A percentile compares a stretch with the other conserved stretches of the same genome.
Evolutionary conservation across 2,888 invertebrate genomes (phyloP).

Genomic region (Nomada goodeniana): DNA sequence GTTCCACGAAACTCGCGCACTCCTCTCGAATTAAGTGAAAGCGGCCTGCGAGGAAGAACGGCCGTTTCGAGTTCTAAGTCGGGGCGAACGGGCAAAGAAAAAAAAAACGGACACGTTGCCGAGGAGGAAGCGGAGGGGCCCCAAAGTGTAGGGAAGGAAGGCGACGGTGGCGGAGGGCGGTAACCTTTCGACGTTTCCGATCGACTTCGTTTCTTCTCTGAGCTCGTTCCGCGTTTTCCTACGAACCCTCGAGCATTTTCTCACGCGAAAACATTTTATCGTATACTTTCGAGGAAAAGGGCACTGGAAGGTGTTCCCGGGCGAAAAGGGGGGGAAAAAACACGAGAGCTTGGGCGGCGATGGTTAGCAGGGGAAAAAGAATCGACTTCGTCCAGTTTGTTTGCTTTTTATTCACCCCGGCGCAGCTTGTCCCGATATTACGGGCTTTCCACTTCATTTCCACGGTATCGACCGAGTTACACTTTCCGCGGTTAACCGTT

Average conservation of each 20-base stretch:
- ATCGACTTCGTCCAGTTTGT: slow-evolving; percentile 51
- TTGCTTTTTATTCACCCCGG: slow-evolving; percentile 38
- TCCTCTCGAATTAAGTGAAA: slow-evolving; percentile 73
- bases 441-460: slow-evolving; percentile 57
- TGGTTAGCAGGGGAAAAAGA: slow-evolving; percentile 13
- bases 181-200: slow-evolving; percentile 73
- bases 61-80: slow-evolving; percentile 61
- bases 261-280: slow-evolving; percentile 71
- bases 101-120: neutral
- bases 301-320: slow-evolving; percentile 20
- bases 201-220: slow-evolving; percentile 69
- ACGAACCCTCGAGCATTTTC: slow-evolving; percentile 68
- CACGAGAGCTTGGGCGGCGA: slow-evolving; percentile 5
- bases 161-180: slow-evolving; percentile 42
- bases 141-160: slow-evolving; percentile 35
- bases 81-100: slow-evolving; percentile 42
- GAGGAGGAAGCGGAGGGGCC: slow-evolving; percentile 11
- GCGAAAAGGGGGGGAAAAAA: slow-evolving; percentile 20
- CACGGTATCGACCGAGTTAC: slow-evolving; percentile 34
- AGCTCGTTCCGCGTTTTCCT: slow-evolving; percentile 42
- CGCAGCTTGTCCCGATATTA: slow-evolving; percentile 55
- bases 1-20: slow-evolving; percentile 73
- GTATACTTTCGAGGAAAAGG: slow-evolving; percentile 41
- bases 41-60: slow-evolving; percentile 70
- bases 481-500: slow-evolving; percentile 20